Base-by-base conservation (phyloP, 2,888 invertebrate species). In the Acanthosepion lycidas region DNA sequence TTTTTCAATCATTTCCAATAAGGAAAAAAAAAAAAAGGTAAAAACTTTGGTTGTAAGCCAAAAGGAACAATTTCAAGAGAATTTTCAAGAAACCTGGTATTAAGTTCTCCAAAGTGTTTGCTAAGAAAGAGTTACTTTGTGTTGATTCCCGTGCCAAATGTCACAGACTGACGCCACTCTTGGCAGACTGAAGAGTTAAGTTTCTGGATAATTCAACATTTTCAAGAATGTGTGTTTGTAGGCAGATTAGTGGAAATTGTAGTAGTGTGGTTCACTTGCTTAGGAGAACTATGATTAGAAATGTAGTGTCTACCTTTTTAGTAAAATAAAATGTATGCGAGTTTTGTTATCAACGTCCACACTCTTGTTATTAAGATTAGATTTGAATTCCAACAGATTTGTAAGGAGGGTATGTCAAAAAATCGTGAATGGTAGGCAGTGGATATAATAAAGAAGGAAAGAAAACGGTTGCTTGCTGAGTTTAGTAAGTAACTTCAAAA, bases 51-150 rank as follows among this genome's bases (percentile, higher is more conserved):
- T 78, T 78, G n/a, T 78, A 78, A 78, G n/a, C n/a, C n/a, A 78
- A 78, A 78, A 33, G n/a, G n/a, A 78, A 78, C n/a, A 78, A 78
- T 78, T 78, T 78, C 78, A 78, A 78, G 15, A 78, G 78, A 78
- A 78, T n/a, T 78, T 78, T n/a, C 78, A 78, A n/a, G n/a, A n/a
- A 78, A 78, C 78, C 78, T 78, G 78, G 78, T 78, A 78, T 78
- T 78, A 78, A 78, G 33, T 78, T 78, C 78, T 78, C n/a, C n/a
- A 78, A 78, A 78, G 78, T n/a, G 78, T 78, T 78, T 78, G n/a
- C 78, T n/a, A 78, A 78, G 78, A 78, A 78, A 78, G 78, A 78
- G 78, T 78, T 78, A 78, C 78, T 78, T 78, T 78, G 78, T 78
- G 78, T 33, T 78, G 78, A 78, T 78, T 78, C 78, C 78, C n/a